Evolutionary conservation across 2,797 vertebrate genomes (phyloP).

Genomic region (Liparis tanakae): DNA sequence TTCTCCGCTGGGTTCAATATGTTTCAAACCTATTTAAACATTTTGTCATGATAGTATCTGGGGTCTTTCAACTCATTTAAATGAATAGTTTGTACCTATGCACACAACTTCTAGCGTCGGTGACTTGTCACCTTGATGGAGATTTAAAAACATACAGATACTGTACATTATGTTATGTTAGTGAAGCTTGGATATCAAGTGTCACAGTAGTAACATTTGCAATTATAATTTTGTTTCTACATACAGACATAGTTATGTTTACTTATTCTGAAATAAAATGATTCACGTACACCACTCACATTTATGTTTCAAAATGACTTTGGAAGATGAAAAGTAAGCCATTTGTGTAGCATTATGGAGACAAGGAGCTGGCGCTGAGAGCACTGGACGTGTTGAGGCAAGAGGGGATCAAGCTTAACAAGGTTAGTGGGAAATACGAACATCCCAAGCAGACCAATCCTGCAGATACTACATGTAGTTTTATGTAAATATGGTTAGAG

Average conservation of each 20-base stretch:
- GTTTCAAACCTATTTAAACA: background rate
- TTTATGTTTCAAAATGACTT: background rate
- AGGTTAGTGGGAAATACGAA: background rate
- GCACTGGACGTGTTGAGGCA: background rate
- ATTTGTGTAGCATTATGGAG: background rate
- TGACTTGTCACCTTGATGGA: background rate
- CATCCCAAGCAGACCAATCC: background rate
- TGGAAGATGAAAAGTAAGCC: background rate
- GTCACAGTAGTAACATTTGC: background rate
- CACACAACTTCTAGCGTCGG: background rate
- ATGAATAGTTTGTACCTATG: background rate
- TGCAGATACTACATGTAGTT: conserved; percentile 2
- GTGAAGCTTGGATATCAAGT: background rate
- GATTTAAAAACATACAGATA: background rate
- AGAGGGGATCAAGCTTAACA: background rate
- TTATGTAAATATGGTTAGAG: background rate
- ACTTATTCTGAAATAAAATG: background rate
- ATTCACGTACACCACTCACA: background rate
- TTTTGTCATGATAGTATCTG: too few relatives aligned
- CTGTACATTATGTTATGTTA: background rate
- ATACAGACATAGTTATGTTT: background rate
- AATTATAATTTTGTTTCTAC: background rate
- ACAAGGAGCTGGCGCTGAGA: conserved; percentile 1
- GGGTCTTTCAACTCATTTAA: background rate
- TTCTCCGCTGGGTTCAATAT: background rate